Evolutionary conservation across 2,113 vertebrate species (phyloP).

Genomic region (Grus americana): DNA sequence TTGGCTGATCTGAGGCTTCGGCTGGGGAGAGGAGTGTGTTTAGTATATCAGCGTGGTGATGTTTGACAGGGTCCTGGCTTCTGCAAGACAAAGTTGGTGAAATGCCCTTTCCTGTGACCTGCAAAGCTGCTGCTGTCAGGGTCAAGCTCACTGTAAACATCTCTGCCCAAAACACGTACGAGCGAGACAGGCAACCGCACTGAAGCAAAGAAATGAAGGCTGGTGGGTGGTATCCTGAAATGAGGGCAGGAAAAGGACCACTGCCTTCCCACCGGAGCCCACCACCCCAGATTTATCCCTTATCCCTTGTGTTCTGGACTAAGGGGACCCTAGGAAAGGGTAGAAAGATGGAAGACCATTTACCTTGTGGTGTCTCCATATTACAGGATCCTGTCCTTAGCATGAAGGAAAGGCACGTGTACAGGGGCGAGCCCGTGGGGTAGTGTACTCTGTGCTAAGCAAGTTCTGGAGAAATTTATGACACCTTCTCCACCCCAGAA

Average conservation of each 20-base stretch:
- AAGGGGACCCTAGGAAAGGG: background rate
- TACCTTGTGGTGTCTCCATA: background rate
- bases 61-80: background rate
- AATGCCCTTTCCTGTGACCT: background rate
- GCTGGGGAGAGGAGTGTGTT: background rate
- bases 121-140: background rate
- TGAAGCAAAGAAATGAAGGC: background rate
- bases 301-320: background rate
- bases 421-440: background rate
- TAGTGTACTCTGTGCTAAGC: background rate
- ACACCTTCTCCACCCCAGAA: background rate
- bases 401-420: background rate
- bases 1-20: background rate
- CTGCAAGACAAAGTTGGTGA: background rate
- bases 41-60: background rate
- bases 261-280: background rate
- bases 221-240: fast-evolving
- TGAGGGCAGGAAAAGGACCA: background rate
- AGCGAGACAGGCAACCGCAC: background rate
- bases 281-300: background rate
- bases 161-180: fast-evolving
- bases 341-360: background rate
- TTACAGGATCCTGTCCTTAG: background rate
- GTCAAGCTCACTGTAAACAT: background rate
- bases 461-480: background rate